Evolutionary conservation across 1,140 invertebrate species (phyloP), one percentile per base, ranked within the genome.

Genomic region (Periplaneta americana): DNA sequence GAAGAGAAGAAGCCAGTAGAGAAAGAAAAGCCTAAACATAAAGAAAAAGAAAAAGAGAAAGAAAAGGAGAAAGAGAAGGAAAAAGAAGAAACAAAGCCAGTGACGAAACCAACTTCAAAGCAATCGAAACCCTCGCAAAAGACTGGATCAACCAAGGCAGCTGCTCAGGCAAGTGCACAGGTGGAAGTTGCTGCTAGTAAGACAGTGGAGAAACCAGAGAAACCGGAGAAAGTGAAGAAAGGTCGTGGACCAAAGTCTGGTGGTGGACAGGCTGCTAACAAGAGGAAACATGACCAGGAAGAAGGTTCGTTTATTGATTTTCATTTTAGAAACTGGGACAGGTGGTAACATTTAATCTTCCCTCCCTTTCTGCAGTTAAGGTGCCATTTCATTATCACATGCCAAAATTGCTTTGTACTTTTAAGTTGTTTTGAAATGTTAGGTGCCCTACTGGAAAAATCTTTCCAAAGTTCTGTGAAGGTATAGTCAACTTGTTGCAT

Each of bases 221-320:
- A 81, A 34, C 13, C 35, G 31, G 76, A 81, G 31, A 81, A 81
- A 80, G 78, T 22, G 33, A 74, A 80, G 39, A n/a, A 48, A 32
- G 22, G 79, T 32, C 36, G 32, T 34, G 48, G 79, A 74, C 22
- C 48, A n/a, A 66, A 66, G 13, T 66, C 48, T 66, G 48, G 48
- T n/a, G 48, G 48, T 5, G 48, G 48, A 66, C 48, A 66, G 48
- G 13, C 48, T 17, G 77, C 77, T 32, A 75, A 11, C 32, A 81
- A 81, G 81, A 81, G 76, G 75, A 81, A 81, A 66, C 35, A 39
- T 18, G 81, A 81, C 15, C 35, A 76, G 66, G 81, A 80, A 33
- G 78, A 82, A 82, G 81, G 81, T 66, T 66, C 22, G 48, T 66
- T 66, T 11, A 0, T 66, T 66, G 48, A 66, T 66, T 66, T 66